A percentile compares a stretch with the other conserved stretches of the same genome.
Evolutionary conservation across 2,797 vertebrate species (phyloP).

Genomic region (Esox lucius): DNA sequence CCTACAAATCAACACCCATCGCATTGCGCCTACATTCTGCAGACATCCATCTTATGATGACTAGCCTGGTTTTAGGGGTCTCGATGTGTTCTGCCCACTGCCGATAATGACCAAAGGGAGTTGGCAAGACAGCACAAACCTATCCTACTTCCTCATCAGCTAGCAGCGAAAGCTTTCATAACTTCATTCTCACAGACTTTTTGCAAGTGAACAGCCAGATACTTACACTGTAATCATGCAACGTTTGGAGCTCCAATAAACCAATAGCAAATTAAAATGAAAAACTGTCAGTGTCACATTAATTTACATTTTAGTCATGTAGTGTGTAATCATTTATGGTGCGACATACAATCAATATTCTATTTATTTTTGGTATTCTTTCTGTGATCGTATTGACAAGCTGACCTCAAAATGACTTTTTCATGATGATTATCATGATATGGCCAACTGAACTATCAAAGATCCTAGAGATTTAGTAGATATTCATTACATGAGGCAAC

Average conservation of each 20-base stretch:
- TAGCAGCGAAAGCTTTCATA: constrained; percentile 26
- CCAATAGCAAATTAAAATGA: constrained; percentile 40
- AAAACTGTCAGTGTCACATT: constrained; percentile 4
- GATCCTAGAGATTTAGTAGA: too few species aligned
- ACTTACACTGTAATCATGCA: constrained; percentile 5
- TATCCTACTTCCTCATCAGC: background rate
- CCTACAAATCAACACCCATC: background rate
- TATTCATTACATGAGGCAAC: too few species aligned
- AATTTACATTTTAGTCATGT: background rate
- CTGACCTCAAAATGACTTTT: background rate
- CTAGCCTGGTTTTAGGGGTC: background rate
- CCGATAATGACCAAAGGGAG: background rate
- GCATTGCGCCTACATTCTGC: background rate
- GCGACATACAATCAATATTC: background rate
- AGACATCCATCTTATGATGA: background rate
- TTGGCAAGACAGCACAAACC: constrained; percentile 1
- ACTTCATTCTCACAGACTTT: constrained; percentile 6
- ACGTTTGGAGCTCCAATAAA: constrained; percentile 64
- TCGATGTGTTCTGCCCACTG: background rate
- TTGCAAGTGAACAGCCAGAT: constrained; percentile 1
- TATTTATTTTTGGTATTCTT: background rate
- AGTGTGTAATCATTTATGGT: background rate
- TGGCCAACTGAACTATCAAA: background rate
- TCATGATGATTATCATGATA: background rate
- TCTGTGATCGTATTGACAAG: constrained; percentile 1